Percentiles rank a stretch among this genome's conserved stretches.
Evolutionary conservation across 2,888 invertebrate genomes (phyloP).

Genomic region (Drosophila rellima): DNA sequence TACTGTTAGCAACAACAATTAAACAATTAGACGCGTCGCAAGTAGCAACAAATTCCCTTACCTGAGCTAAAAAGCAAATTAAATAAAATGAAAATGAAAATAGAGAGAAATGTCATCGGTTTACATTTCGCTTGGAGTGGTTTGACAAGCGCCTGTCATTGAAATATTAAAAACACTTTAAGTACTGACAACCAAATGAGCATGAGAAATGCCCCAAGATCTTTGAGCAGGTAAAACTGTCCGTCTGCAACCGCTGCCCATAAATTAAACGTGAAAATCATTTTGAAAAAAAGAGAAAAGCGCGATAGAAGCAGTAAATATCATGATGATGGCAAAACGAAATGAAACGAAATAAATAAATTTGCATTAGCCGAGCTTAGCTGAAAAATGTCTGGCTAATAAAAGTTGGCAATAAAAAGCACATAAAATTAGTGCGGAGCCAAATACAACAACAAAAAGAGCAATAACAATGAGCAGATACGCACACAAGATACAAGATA

Average conservation of each 20-base stretch:
- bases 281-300: conserved; percentile 21
- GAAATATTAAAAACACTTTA: conserved; percentile 83
- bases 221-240: conserved; percentile 54
- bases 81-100: neutral
- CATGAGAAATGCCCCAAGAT: conserved; percentile 50
- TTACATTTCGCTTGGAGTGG: conserved; percentile 54
- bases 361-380: conserved; percentile 77
- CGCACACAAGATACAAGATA: conserved; percentile 34
- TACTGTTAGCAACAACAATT: conserved; percentile 43
- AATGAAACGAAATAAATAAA: conserved; percentile 71
- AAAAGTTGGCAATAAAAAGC: conserved; percentile 79
- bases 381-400: conserved; percentile 76
- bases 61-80: conserved; percentile 45
- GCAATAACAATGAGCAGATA: neutral
- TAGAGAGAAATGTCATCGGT: conserved; percentile 59
- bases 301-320: conserved; percentile 6
- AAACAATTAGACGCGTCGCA: conserved; percentile 57
- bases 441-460: conserved; percentile 25
- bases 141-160: conserved; percentile 80
- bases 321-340: conserved; percentile 30
- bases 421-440: conserved; percentile 74
- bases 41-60: conserved; percentile 49
- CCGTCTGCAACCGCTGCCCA: conserved; percentile 48
- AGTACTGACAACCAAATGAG: conserved; percentile 65
- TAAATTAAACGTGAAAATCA: conserved; percentile 68